phyloP scores from a whole-genome alignment of 2,888 invertebrate genomes.

The Watsonalla binaria region DNA sequence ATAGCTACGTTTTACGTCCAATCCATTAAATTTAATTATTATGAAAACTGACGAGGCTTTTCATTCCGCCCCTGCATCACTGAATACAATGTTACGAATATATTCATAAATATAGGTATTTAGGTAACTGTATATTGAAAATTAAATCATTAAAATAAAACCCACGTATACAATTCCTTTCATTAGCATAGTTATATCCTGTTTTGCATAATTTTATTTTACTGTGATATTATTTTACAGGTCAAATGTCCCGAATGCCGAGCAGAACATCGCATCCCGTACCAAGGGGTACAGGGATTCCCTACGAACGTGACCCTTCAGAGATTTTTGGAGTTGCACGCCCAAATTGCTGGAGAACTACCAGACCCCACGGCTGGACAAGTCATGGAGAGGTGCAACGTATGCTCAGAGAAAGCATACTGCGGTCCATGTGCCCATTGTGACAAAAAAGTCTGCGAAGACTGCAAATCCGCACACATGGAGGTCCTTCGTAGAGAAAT shows the following conservation, averaged over 20 bases:
- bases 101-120: neutral
- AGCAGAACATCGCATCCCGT: slow-evolving; percentile 97
- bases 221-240: slow-evolving; percentile 57
- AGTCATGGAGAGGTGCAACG: slow-evolving; percentile 95
- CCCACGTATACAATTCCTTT: neutral
- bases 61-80: no score
- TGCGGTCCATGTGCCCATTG: slow-evolving; percentile 95
- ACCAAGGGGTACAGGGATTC: slow-evolving; percentile 95
- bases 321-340: slow-evolving; percentile 95
- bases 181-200: neutral
- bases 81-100: neutral
- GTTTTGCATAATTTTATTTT: neutral
- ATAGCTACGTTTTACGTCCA: no score
- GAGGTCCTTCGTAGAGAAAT: slow-evolving; percentile 96
- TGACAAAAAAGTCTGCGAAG: slow-evolving; percentile 97
- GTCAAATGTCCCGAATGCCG: slow-evolving; percentile 99
- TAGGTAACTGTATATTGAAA: neutral
- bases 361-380: slow-evolving; percentile 95
- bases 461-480: slow-evolving; percentile 97
- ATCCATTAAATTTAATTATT: no score
- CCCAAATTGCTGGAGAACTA: slow-evolving; percentile 93
- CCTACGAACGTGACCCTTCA: slow-evolving; percentile 98
- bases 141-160: neutral
- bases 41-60: no score
- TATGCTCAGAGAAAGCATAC: slow-evolving; percentile 95